Percentiles rank a stretch among this genome's conserved stretches.
These are phyloP conservation scores for Pollenia amentaria DNA, from an alignment of 2,888 invertebrate genomes.

Conservation along the genomic window DNA sequence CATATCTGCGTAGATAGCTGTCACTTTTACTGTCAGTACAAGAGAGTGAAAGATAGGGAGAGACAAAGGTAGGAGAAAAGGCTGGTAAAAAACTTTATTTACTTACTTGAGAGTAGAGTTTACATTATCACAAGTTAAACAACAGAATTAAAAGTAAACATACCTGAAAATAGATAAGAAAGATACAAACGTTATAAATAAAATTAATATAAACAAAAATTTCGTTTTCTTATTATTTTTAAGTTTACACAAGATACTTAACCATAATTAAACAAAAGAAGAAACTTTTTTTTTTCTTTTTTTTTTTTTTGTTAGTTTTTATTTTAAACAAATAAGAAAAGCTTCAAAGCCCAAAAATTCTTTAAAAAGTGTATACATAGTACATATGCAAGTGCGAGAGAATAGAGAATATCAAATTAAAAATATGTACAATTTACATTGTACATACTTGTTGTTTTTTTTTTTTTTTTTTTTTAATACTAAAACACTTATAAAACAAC, in stretches of 20 bases:
- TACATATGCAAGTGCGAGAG: background rate
- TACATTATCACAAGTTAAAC: background rate
- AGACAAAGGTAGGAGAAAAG: too few relatives aligned
- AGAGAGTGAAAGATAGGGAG: too few relatives aligned
- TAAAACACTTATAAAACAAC: too few relatives aligned
- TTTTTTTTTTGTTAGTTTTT: background rate
- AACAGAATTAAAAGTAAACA: conserved; percentile 42
- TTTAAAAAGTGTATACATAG: background rate
- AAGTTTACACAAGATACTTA: conserved; percentile 27
- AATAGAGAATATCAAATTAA: background rate
- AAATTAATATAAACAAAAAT: conserved; percentile 50
- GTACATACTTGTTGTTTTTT: too few relatives aligned
- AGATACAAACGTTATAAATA: conserved; percentile 8
- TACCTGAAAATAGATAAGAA: conserved; percentile 58
- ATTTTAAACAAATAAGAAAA: conserved; percentile 24
- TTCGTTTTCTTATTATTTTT: conserved; percentile 12
- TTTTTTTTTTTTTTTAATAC: too few relatives aligned
- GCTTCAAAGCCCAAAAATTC: conserved; percentile 16
- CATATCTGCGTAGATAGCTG: too few relatives aligned
- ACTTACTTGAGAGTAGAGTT: conserved; percentile 37
- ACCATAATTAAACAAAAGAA: conserved; percentile 42
- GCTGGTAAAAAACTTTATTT: background rate
- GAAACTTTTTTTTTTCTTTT: background rate
- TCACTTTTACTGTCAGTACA: too few relatives aligned
- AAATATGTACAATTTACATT: too few relatives aligned